phyloP scores from a whole-genome alignment of 2,113 vertebrate genomes.

The Scopus umbretta region DNA sequence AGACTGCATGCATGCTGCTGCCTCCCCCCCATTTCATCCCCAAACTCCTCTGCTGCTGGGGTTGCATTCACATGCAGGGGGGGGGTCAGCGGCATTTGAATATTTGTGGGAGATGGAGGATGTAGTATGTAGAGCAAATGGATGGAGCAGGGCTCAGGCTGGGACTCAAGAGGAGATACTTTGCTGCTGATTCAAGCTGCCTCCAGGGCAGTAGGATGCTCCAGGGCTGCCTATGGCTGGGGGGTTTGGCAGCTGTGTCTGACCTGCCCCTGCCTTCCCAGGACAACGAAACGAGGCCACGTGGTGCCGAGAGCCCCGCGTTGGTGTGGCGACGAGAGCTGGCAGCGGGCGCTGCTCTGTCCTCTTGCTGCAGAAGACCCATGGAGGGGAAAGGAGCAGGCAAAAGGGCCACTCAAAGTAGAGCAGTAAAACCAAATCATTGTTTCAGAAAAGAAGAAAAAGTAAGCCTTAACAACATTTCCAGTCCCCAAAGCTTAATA shows the following conservation, averaged over 20 bases:
- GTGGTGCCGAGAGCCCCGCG: background rate
- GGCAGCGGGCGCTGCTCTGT: background rate
- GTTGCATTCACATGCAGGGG: background rate
- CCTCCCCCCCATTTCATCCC: background rate
- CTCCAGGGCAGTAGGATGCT: background rate
- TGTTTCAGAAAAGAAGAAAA: background rate
- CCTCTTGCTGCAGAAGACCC: background rate
- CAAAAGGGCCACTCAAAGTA: background rate
- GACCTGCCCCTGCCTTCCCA: background rate
- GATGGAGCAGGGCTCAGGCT: background rate
- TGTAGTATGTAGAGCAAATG: background rate
- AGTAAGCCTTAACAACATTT: constrained; percentile 18
- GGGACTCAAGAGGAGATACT: background rate
- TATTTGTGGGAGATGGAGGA: background rate
- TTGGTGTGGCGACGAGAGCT: accelerated
- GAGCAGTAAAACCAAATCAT: background rate
- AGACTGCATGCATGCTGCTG: background rate
- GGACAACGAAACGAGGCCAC: accelerated
- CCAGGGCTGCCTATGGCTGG: background rate
- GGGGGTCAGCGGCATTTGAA: background rate
- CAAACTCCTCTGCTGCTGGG: background rate
- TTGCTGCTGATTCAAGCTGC: background rate
- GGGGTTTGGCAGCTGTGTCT: background rate
- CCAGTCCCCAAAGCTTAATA: constrained; percentile 25
- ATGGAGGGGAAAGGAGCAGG: background rate